Evolutionary conservation across 2,797 vertebrate species (phyloP), one percentile per base, ranked within the genome.

Genomic region (Paguma larvata): DNA sequence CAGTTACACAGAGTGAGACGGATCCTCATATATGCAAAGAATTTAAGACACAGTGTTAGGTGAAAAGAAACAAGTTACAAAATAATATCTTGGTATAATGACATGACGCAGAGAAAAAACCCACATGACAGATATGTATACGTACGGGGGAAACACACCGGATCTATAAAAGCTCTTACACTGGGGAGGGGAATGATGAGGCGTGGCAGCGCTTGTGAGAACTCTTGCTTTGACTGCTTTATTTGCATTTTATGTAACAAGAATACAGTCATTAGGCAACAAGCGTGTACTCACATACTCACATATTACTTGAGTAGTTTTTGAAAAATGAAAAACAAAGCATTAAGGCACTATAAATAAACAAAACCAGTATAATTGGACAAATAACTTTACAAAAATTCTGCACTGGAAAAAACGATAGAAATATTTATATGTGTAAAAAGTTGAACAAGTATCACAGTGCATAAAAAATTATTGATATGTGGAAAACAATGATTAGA

Each of bases 61-160:
- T 83, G n/a, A 32, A n/a, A 85, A 92, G 53, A 89, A 79, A 78
- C 6, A 56, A 92, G 67, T 44, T 59, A 38, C 14, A n/a, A 83
- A 85, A 51, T 44, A n/a, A 27, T 23, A 67, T 4, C 59, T 14
- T 25, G 46, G 51, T 19, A 38, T 63, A 19, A 62, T 6, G 25
- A n/a, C 6, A 2, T n/a, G 63, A 62, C 46, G 1, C 10, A 77
- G 59, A 12, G 34, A 15, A 83, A 94, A 94, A 23, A 14, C 3
- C 25, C 41, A 75, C 67, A 80, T 59, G 67, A 86, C 27, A 78
- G 75, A 92, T 51, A 62, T 70, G 67, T 77, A 3, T 13, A 25
- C 56, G 18, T 46, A 3, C 23, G 2, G 27, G 53, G 15, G 34
- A 77, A 9, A 56, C 9, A 68, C 12, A 27, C 48, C 32, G 72